Conservation (phyloP, 2,888 invertebrate genomes). For the Oegoconia quadripuncta region DNA sequence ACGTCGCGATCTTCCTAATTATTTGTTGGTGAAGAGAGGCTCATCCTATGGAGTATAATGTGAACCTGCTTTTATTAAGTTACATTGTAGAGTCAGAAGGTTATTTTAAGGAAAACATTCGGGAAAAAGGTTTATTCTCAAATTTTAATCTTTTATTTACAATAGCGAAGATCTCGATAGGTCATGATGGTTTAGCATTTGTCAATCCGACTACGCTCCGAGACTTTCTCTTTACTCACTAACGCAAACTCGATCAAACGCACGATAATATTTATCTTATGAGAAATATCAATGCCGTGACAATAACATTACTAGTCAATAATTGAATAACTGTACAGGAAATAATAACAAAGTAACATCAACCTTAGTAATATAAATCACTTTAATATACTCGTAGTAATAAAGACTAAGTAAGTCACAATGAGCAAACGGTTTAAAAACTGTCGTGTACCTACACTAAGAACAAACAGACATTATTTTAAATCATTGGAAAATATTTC, state of each 20-base stretch:
- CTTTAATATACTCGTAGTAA: no score
- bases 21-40: no score
- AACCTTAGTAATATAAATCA: no score
- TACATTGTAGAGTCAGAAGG: no score
- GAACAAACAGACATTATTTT: constrained; percentile 5
- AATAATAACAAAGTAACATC: constrained; percentile 14
- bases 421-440: no score
- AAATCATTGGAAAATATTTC: no score
- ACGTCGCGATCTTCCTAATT: no score
- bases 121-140: constrained; percentile 27
- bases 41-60: no score
- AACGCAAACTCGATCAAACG: constrained; percentile 19
- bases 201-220: no score
- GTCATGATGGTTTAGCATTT: constrained; percentile 14
- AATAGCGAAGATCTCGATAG: constrained; percentile 22
- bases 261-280: constrained; percentile 26
- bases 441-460: constrained; percentile 6
- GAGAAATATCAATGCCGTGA: constrained; percentile 23
- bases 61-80: no score
- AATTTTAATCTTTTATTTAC: constrained; percentile 28
- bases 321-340: constrained; percentile 15
- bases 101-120: no score
- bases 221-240: constrained; percentile 28
- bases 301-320: constrained; percentile 8
- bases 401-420: no score